Percentiles rank a stretch among this genome's conserved stretches.
phyloP scores from a whole-genome alignment of 2,113 vertebrate species.

The Oreochromis niloticus region DNA sequence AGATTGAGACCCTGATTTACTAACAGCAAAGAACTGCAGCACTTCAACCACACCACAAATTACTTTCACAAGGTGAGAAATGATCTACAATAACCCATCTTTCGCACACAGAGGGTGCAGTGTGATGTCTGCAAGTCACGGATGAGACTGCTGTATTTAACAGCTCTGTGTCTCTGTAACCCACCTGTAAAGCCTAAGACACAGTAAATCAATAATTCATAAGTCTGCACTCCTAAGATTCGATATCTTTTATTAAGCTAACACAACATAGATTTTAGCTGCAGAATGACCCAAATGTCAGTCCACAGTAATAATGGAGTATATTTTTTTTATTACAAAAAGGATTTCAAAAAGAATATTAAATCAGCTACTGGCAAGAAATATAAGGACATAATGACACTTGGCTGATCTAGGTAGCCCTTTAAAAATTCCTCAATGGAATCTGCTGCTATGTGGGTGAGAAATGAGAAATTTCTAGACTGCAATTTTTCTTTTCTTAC shows the following conservation, averaged over 20 bases:
- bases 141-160: neutral
- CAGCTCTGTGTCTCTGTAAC: neutral
- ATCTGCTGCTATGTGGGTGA: neutral
- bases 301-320: neutral
- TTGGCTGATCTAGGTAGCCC: neutral
- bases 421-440: neutral
- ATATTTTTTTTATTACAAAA: neutral
- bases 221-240: neutral
- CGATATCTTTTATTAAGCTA: neutral
- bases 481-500: neutral
- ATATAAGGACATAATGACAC: neutral
- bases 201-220: slow-evolving; percentile 30
- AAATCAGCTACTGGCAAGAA: neutral
- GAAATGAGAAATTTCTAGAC: neutral
- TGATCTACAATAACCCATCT: slow-evolving; percentile 2
- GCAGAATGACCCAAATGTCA: neutral
- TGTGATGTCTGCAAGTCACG: neutral
- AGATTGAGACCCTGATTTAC: slow-evolving; percentile 10
- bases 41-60: neutral
- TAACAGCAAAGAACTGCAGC: slow-evolving; percentile 4
- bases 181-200: neutral
- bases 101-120: neutral
- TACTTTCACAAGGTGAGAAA: neutral
- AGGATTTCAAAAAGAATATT: neutral
- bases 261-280: neutral